Conservation (phyloP, 1,140 invertebrate genomes). For the Calliphora vicina region DNA sequence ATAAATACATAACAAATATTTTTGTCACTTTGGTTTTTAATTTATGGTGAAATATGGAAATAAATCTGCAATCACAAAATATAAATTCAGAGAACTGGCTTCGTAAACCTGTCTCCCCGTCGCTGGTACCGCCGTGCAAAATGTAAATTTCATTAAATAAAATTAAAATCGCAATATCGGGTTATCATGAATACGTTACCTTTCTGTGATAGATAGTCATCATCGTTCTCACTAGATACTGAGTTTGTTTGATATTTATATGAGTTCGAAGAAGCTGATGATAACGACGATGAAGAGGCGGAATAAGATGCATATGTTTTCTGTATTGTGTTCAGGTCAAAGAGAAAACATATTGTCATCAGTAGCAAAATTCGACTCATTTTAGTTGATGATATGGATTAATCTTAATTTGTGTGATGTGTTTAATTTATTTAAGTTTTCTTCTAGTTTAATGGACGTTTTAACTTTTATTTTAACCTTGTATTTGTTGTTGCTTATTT, state of each 20-base stretch:
- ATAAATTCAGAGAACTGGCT: too few relatives aligned
- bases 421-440: background rate
- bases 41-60: too few relatives aligned
- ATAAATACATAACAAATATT: background rate
- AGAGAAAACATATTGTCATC: background rate
- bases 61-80: too few relatives aligned
- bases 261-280: background rate
- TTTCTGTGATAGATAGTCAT: constrained; percentile 57
- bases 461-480: background rate
- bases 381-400: background rate
- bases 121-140: too few relatives aligned
- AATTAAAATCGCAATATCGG: too few relatives aligned
- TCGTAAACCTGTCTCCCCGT: too few relatives aligned
- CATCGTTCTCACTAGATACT: constrained; percentile 55
- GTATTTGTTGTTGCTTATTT: background rate
- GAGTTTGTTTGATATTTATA: constrained; percentile 37
- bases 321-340: background rate
- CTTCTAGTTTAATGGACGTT: background rate
- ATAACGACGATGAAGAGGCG: background rate
- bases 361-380: background rate
- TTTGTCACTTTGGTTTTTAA: background rate
- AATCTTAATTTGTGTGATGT: background rate
- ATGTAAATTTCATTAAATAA: too few relatives aligned
- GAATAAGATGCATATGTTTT: background rate
- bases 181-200: constrained; percentile 40